A percentile compares a stretch with the other conserved stretches of the same genome.
These are phyloP conservation scores for Acanthoscelides obtectus DNA, from an alignment of 2,888 invertebrate genomes.

Conservation along the genomic window DNA sequence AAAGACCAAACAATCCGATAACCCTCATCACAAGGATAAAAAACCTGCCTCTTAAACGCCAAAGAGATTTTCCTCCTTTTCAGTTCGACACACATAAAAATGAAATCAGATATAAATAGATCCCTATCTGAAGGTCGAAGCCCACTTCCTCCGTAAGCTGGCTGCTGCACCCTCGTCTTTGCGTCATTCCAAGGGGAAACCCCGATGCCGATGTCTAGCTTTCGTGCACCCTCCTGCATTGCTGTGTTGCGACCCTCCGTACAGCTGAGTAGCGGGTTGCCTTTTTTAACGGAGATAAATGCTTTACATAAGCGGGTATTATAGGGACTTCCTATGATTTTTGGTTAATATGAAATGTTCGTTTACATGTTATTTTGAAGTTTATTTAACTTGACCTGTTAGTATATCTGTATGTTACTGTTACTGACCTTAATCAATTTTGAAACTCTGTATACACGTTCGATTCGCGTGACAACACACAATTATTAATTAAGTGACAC, in stretches of 20 bases:
- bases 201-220: not conserved
- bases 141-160: not conserved
- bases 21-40: not conserved
- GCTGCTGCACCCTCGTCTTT: not conserved
- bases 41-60: not conserved
- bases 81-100: not conserved
- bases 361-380: too few relatives aligned
- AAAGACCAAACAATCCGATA: not conserved
- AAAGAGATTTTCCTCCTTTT: not conserved
- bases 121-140: not conserved
- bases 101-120: not conserved
- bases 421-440: too few relatives aligned
- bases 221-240: not conserved
- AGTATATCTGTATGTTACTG: too few relatives aligned
- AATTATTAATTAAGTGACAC: too few relatives aligned
- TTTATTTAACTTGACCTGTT: too few relatives aligned
- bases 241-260: not conserved
- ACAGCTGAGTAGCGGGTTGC: constrained; percentile 13
- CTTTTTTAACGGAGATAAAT: constrained; percentile 17
- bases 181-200: not conserved
- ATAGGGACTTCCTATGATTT: not conserved
- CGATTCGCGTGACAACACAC: too few relatives aligned
- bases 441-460: too few relatives aligned
- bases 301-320: not conserved
- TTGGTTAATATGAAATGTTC: too few relatives aligned